Evolutionary conservation across 2,113 vertebrate genomes (phyloP), one percentile per base, ranked within the genome.

Genomic region (Sminthopsis crassicaudata): DNA sequence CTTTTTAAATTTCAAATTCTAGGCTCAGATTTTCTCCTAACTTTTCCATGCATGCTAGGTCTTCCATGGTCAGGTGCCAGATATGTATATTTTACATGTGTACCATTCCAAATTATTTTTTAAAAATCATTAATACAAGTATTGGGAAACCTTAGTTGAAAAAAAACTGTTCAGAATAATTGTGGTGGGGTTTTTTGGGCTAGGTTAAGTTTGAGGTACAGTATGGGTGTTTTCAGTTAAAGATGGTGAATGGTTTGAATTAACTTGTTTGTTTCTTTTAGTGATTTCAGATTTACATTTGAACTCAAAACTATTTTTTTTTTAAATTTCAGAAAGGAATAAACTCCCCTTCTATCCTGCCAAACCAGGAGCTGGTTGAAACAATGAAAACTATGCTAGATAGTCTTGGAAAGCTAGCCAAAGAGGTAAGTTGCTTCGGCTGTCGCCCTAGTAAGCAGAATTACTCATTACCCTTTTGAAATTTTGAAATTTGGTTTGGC

Each of bases 341-440:
- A 23, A 96, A 97, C 89, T 95, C 95, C 8, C 67, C 93, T 11
- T 95, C 95, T 95, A 27, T 54, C 2, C 16, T 97, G 46, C 95
- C 36, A 1, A 96, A 4, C 27, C 54, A 95, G 27, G 92, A 92
- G 8, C 92, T 98, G 95, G 14, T n/a, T 7, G 94, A 97, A 93
- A 96, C 96, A 93, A 98, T 95, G 4, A 60, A 30, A 92, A 30
- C 46, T 19, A 53, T 98, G 91, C 48, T 98, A 54, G 88, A 96
- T 27, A 98, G 97, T 91, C 95, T 98, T 0, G 97, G 97, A 50
- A 54, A 11, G 7, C 89, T 98, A 93, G 95, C 96, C n/a, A 95
- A 97, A 92, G 96, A 98, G 96, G 97, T 98, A 92, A 97, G 97
- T 96, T 42, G 3, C 48, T 6, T 67, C 90, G 5, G 90, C 91